Evolutionary conservation across 2,113 vertebrate genomes (phyloP), one percentile per base, ranked within the genome.

Genomic region (Syngnathoides biaculeatus): DNA sequence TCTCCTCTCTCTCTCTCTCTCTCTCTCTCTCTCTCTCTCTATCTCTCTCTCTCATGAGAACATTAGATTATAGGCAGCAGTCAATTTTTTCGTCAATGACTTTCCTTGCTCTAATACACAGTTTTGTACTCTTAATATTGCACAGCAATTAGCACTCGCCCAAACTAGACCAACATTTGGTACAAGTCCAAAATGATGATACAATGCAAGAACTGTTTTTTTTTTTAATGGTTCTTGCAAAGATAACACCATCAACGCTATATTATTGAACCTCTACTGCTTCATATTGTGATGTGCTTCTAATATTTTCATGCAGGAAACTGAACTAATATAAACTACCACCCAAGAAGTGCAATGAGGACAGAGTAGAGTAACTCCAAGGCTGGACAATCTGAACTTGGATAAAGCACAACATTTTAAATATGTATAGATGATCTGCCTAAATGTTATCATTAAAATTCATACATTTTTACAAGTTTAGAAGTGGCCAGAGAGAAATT

Each of bases 71-170:
- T 38, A 30, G 55, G 55, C 26, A 30, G 26, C 71, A 53, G 5
- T 70, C 64, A 68, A 38, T 47, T 72, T 65, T 9, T 71, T 63
- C 50, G 55, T 64, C 35, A 60, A 69, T 57, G 68, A 30, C 35
- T 38, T 39, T 64, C 53, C 60, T 61, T 35, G 35, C 45, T 60
- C 19, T 60, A 40, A 19, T 42, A 59, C 19, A 50, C 1, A 59
- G 40, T 43, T 43, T 62, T 62, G n/a, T 13, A 42, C 12, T 24
- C 8, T n/a, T 24, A 42, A 62, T 24, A 62, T 24, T 24, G 20
- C 12, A 24, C 14, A 38, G 38, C 20, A 40, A 38, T 40, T 20
- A 13, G 20, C 30, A 40, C 19, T 40, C 10, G 0, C 42, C n/a
- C n/a, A 17, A 39, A 62, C 39, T 24, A 62, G 39, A 17, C n/a